Conservation (phyloP, 2,113 vertebrate species). For the Pachypanchax playfairii region DNA sequence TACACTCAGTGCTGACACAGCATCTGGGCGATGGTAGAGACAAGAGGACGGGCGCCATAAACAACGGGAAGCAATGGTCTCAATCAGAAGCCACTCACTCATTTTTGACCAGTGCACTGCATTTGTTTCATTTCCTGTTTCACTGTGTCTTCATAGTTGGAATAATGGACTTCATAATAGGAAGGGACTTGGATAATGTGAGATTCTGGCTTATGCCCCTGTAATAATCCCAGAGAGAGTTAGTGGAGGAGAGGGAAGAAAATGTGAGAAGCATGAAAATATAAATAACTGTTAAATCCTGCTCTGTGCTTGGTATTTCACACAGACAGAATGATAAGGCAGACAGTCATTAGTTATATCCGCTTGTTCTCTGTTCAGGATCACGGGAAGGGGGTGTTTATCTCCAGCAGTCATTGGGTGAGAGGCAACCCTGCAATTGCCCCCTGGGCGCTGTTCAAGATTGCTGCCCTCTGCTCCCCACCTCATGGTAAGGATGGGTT, state of each 20-base stretch:
- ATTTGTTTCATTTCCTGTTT: conserved; percentile 79
- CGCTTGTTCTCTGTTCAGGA: too few species aligned
- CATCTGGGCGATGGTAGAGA: conserved; percentile 61
- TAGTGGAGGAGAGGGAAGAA: conserved; percentile 35
- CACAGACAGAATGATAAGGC: too few species aligned
- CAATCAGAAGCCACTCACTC: conserved; percentile 75
- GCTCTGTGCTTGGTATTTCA: too few species aligned
- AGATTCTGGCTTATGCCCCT: conserved; percentile 58
- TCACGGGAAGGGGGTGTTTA: too few species aligned
- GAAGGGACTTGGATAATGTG: conserved; percentile 67
- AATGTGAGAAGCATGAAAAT: conserved; percentile 51
- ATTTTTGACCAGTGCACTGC: conserved; percentile 57
- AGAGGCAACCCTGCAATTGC: too few species aligned
- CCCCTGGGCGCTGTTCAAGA: too few species aligned
- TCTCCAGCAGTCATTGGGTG: too few species aligned
- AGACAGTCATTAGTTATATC: too few species aligned
- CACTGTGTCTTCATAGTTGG: conserved; percentile 67
- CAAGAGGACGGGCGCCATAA: conserved; percentile 68
- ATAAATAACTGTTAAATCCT: too few species aligned
- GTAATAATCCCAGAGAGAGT: conserved; percentile 63
- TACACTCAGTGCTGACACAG: conserved; percentile 55
- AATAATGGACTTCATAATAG: conserved; percentile 73
- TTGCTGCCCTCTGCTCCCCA: too few species aligned
- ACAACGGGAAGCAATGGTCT: conserved; percentile 58
- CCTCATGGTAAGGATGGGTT: too few species aligned